Base-by-base conservation (phyloP, 2,797 vertebrate species). In the Acanthurus tractus region DNA sequence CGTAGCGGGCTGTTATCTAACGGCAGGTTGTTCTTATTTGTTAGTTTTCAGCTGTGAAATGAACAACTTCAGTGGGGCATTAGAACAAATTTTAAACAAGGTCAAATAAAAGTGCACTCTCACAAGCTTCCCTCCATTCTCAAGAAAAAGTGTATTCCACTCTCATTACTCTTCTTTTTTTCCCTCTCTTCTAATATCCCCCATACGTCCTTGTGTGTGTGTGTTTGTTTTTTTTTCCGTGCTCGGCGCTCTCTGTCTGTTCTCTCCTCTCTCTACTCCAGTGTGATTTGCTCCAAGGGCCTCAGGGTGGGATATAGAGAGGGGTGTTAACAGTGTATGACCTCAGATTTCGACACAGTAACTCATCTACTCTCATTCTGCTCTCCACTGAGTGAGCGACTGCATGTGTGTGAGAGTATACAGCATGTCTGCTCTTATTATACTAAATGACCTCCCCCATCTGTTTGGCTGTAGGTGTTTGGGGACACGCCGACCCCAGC, bases 381-480 rank as follows among this genome's bases (percentile, higher is more conserved):
- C 70, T 76, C 68, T 76, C 57, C 67, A 25, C 68, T 48, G 82
- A 74, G 78, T 75, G 81, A 78, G 70, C 82, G 83, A 78, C 81
- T 85, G 55, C 38, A 53, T 63, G 63, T 61, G 68, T 68, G 40
- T 55, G 57, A 68, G 63, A 72, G 59, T 62, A 15, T 63, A 34
- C 29, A 34, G 55, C 79, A 61, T 50, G 59, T 74, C 54, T 74
- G 63, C 65, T 75, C 66, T 76, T 63, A 86, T 86, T 83, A 83
- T 62, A 73, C 70, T 74, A 68, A 40, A 63, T 87, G 75, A 92
- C 85, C 86, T 84, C 75, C 70, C 68, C 75, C 85, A 84, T 90
- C 83, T 92, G 86, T 84, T 71, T 82, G 77, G 69, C 36, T 89
- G 42, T 79, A 96, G 96, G 94, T 96, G 77, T 96, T 96, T 72